Evolutionary conservation across 2,113 vertebrate genomes (phyloP), one percentile per base, ranked within the genome.

Genomic region (Odocoileus hemionus): DNA sequence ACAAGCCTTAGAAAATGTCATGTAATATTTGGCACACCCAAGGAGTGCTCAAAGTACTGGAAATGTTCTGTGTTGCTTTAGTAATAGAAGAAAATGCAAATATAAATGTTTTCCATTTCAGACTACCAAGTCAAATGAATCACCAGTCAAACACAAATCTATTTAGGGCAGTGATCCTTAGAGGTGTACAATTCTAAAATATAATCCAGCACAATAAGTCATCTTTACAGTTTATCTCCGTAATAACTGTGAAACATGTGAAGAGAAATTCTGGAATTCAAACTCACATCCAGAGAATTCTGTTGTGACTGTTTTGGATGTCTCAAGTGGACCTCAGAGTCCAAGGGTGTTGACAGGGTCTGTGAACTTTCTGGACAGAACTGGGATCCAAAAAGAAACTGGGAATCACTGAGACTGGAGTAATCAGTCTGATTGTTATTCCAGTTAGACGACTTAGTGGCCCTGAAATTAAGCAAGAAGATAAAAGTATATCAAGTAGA

Each of bases 331-430:
- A 67, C 86, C 96, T 94, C 96, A 93, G 99, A 96, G 90, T 99
- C 99, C 98, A 99, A 97, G 0, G 99, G 98, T 26, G 99, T 98
- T 36, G 98, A 99, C 54, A 98, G 76, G 0, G 82, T 96, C 96
- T 99, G 99, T 88, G 98, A 98, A 16, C 99, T 99, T 78, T 99
- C 99, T 0, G 87, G 99, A 98, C 99, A 99, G 98, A 99, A 99
- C 98, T 99, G 99, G 83, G 99, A 99, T 91, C 99, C 99, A 64
- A 99, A 99, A 94, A 99, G 99, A 95, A 99, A 98, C 98, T 99
- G 99, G 15, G 99, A 99, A 84, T 99, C 99, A 10, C 99, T 99
- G 96, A 99, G 97, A 76, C 98, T 99, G 0, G 99, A 99, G 95
- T 98, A 98, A 91, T 99, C 99, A 36, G 98, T 99, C 76, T 98